These are phyloP conservation scores for Globodera rostochiensis DNA, from an alignment of 1,140 invertebrate species.

Conservation along the genomic window DNA sequence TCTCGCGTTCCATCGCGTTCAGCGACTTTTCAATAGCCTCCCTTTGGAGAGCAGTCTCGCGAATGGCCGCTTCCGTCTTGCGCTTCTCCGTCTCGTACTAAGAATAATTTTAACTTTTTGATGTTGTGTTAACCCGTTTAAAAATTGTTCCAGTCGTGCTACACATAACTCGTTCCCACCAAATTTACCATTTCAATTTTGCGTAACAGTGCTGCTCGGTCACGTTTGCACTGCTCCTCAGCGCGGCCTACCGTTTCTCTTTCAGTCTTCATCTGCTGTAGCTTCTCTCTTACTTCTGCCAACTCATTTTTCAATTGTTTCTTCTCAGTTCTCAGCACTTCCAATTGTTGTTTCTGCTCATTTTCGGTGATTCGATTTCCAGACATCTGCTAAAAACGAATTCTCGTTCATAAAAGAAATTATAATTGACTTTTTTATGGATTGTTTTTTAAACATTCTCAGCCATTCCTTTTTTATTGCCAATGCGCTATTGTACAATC, in stretches of 20 bases:
- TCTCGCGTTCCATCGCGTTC: constrained; percentile 65
- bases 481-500: neutral
- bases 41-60: constrained; percentile 64
- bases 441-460: neutral
- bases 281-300: constrained; percentile 53
- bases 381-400: constrained; percentile 49
- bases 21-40: constrained; percentile 65
- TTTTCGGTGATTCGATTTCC: constrained; percentile 54
- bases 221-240: constrained; percentile 62
- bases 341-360: constrained; percentile 59
- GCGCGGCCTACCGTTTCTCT: constrained; percentile 34
- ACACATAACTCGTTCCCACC: neutral
- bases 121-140: neutral
- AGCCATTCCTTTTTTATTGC: neutral
- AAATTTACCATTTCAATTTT: constrained; percentile 63
- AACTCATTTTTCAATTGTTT: constrained; percentile 55
- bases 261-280: constrained; percentile 55
- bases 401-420: neutral
- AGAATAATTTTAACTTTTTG: neutral
- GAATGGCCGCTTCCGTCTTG: constrained; percentile 62
- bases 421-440: neutral
- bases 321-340: constrained; percentile 62
- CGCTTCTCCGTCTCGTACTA: constrained; percentile 59
- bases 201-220: constrained; percentile 58
- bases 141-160: neutral